A percentile compares a stretch with the other conserved stretches of the same genome.
Evolutionary conservation across 2,797 vertebrate species (phyloP).

Genomic region (Alectoris magna): DNA sequence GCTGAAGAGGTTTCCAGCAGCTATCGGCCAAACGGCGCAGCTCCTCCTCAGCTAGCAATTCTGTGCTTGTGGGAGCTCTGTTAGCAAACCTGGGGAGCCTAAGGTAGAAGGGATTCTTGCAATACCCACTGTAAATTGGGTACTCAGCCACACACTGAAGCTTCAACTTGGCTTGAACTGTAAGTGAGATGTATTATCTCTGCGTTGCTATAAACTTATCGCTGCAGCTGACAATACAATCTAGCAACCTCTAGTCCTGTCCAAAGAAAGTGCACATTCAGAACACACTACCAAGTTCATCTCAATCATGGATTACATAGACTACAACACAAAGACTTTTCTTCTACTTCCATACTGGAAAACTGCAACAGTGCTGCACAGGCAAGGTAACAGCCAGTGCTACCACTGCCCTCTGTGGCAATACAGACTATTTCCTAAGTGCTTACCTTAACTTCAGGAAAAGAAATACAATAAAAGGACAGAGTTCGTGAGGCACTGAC

Average conservation of each 20-base stretch:
- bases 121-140: not conserved
- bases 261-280: conserved; percentile 84
- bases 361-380: no score
- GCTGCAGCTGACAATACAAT: conserved; percentile 85
- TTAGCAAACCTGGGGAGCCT: accelerated
- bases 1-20: not conserved
- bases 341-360: no score
- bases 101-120: not conserved
- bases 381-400: no score
- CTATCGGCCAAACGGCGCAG: not conserved
- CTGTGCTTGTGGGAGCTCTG: not conserved
- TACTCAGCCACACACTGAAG: not conserved
- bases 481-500: not conserved
- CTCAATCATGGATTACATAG: conserved; percentile 80
- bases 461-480: not conserved
- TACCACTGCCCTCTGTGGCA: no score
- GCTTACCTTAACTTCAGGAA: not conserved
- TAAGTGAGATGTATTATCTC: conserved; percentile 82
- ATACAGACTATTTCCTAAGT: no score
- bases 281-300: conserved; percentile 80
- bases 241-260: conserved; percentile 88
- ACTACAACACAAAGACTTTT: conserved; percentile 1
- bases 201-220: conserved; percentile 78
- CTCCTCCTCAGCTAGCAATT: not conserved
- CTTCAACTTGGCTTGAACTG: not conserved